Base-by-base conservation (phyloP, 1,140 invertebrate species). In the Diabrotica virgifera region DNA sequence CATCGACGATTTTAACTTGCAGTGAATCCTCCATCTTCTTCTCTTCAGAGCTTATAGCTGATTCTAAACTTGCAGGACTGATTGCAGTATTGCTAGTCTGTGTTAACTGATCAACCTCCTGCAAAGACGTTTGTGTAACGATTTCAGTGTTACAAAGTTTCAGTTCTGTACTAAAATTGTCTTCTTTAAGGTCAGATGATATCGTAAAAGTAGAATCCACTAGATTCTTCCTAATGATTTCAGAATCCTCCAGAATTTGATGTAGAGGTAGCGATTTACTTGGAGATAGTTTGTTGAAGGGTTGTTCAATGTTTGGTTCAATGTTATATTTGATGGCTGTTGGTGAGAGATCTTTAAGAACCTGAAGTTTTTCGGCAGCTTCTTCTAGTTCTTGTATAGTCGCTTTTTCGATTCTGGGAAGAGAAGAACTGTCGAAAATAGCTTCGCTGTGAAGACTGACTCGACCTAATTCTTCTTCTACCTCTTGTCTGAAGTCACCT, bases 401-500 rank as follows among this genome's bases (percentile, higher is more conserved):
- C 8, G 70, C 68, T 8, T 61, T 58, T 68, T 70, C 71, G 10
- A 67, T 60, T 52, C 46, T 53, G 2, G 60, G 66, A 36, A 63
- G 9, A 40, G 66, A 53, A 24, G 63, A 60, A 7, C 37, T 36
- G 50, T 63, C 55, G 50, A 63, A 52, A 56, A 63, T 35, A 5
- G 52, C 55, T 38, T 68, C 57, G 7, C 66, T 71, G 14, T 71
- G 56, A 35, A 62, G 13, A 13, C 57, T 58, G 10, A 72, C 68
- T 36, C 74, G 70, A 8, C 79, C 81, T 52, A 84, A 79, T 79
- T 83, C 83, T 66, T 81, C 80, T 74, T 83, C 82, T 36, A 84
- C 76, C 77, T 84, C 82, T 74, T 82, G 82, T 60, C 81, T 82
- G 68, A 84, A 84, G 70, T 84, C 81, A 35, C 82, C 83, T 65